A percentile compares a stretch with the other conserved stretches of the same genome.
Evolutionary conservation across 2,797 vertebrate genomes (phyloP).

Genomic region (Sebastes nivosus): DNA sequence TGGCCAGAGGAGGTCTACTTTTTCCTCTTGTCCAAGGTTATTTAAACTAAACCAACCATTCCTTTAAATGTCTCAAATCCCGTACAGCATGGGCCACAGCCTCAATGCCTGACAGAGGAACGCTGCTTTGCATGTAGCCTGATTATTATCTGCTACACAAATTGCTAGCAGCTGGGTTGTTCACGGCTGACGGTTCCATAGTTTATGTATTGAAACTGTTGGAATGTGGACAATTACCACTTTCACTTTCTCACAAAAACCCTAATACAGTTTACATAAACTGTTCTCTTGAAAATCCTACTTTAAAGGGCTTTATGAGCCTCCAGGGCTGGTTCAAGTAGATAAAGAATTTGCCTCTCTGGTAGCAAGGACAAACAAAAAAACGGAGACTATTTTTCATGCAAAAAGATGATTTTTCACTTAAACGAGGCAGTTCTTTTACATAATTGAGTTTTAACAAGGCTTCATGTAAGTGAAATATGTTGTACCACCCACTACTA

Average conservation of each 20-base stretch:
- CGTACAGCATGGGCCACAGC: conserved; percentile 72
- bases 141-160: conserved; percentile 91
- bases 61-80: conserved; percentile 76
- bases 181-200: conserved; percentile 84
- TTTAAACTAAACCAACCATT: conserved; percentile 84
- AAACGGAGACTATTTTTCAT: conserved; percentile 26
- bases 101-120: conserved; percentile 82
- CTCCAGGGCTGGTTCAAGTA: conserved; percentile 55
- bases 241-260: conserved; percentile 88
- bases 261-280: conserved; percentile 82
- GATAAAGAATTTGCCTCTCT: conserved; percentile 52
- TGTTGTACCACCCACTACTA: conserved; percentile 69
- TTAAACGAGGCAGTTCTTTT: conserved; percentile 37
- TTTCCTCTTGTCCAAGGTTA: conserved; percentile 80
- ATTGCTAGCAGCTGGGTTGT: conserved; percentile 93
- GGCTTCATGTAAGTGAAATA: conserved; percentile 59
- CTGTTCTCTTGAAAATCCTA: conserved; percentile 78
- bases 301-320: conserved; percentile 74
- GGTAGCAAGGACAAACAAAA: conserved; percentile 59
- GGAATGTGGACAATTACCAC: conserved; percentile 93
- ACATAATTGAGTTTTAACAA: conserved; percentile 69
- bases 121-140: conserved; percentile 87
- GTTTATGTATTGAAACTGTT: conserved; percentile 93
- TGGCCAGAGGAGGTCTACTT: conserved; percentile 70
- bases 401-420: conserved; percentile 39